phyloP scores from a whole-genome alignment of 2,113 vertebrate genomes.

The Boulengerochromis microlepis region DNA sequence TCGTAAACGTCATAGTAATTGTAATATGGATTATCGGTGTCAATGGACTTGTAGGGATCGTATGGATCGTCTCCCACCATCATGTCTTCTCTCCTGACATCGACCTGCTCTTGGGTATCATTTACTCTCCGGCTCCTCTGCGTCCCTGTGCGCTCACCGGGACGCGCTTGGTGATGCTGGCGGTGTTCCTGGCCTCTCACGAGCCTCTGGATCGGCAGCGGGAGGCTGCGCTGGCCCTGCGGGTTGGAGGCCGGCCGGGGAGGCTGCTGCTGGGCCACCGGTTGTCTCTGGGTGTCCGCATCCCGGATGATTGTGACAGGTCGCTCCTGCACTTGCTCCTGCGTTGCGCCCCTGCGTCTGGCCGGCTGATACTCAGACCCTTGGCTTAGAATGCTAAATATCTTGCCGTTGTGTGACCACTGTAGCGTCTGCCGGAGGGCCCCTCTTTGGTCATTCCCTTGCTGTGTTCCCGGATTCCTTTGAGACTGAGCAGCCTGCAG shows the following conservation, averaged over 20 bases:
- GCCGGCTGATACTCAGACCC: constrained; percentile 85
- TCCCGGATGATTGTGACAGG: constrained; percentile 70
- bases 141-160: neutral
- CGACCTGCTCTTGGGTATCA: constrained; percentile 33
- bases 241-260: neutral
- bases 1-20: constrained; percentile 93
- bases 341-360: constrained; percentile 66
- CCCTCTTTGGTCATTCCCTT: constrained; percentile 36
- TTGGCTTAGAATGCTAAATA: constrained; percentile 87
- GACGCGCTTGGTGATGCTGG: constrained; percentile 16
- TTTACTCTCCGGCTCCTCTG: constrained; percentile 25
- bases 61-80: constrained; percentile 93
- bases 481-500: constrained; percentile 66
- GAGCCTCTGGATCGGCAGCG: constrained; percentile 42
- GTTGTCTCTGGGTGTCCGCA: constrained; percentile 18
- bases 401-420: constrained; percentile 91
- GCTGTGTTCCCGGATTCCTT: constrained; percentile 49
- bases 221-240: constrained; percentile 30
- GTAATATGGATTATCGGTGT: constrained; percentile 91
- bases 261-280: constrained; percentile 10
- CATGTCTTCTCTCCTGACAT: constrained; percentile 68
- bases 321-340: constrained; percentile 50
- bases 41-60: constrained; percentile 86
- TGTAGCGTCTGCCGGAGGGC: constrained; percentile 82
- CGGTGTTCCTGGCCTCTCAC: constrained; percentile 36